Percentiles rank a stretch among this genome's conserved stretches.
Evolutionary conservation across 2,797 vertebrate genomes (phyloP).

Genomic region (Neomorphus geoffroyi): DNA sequence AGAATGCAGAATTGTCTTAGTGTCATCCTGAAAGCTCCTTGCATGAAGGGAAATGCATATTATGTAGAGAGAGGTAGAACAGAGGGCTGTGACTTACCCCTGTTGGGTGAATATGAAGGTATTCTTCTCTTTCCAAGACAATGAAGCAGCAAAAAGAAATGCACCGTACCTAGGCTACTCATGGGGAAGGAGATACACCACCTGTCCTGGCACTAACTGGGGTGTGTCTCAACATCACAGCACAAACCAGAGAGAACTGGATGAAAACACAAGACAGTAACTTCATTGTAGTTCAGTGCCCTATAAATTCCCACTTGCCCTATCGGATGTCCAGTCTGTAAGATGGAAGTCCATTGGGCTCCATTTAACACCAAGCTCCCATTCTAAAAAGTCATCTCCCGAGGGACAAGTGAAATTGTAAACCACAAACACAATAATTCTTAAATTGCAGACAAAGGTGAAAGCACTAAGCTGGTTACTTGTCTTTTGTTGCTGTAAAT

Average conservation of each 20-base stretch:
- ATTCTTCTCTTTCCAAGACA: background rate
- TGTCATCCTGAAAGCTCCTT: background rate
- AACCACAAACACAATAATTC: background rate
- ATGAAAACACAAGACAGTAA: background rate
- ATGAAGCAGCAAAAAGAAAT: background rate
- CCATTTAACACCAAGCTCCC: background rate
- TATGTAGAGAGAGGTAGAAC: background rate
- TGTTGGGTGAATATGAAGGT: background rate
- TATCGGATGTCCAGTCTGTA: background rate
- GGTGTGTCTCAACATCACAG: background rate
- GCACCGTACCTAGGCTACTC: background rate
- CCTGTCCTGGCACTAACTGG: background rate
- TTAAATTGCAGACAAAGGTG: background rate
- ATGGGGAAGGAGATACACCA: background rate
- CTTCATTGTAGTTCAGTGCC: background rate
- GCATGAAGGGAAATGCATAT: background rate
- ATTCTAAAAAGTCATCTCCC: background rate
- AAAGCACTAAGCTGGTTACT: background rate
- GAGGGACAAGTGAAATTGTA: background rate
- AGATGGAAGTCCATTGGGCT: background rate
- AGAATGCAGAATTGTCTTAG: background rate
- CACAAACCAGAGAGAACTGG: background rate
- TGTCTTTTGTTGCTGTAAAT: background rate
- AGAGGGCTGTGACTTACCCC: background rate
- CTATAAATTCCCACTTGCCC: background rate